Base-by-base conservation (phyloP, 2,113 vertebrate genomes). In the Patagioenas fasciata region DNA sequence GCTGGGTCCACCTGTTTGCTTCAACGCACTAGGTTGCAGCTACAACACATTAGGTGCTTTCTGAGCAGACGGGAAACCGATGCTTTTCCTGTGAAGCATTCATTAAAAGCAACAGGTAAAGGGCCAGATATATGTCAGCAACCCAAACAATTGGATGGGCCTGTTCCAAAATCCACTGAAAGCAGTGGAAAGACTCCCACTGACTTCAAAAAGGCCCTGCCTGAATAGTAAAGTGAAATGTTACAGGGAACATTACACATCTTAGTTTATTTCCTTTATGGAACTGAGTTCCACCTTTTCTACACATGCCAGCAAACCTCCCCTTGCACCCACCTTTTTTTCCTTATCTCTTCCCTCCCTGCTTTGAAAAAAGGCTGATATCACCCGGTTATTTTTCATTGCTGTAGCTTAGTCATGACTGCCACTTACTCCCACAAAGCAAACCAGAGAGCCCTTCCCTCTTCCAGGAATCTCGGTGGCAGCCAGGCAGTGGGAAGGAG, bases 121-220 rank as follows among this genome's bases (percentile, higher is more conserved):
- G 72, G 36, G 48, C 58, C 34, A 58, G 32, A 57, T 58, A 15
- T 11, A 17, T 4, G 16, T 70, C 38, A 80, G 24, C 53, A 89
- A 44, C 24, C 1, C 10, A 80, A 78, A 89, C 50, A 89, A 54
- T 82, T 47, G 64, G 17, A 80, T 66, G 15, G 40, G 32, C 15
- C 58, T 42, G 47, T 72, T 92, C 40, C 71, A 88, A 89, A 85
- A 67, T 31, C 40, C 78, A 36, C 42, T 90, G 71, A 92, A 93
- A 87, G 50, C 38, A 60, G 25, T 56, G 51, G 80, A 88, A 96
- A 85, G 42, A 47, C 54, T 90, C 64, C 58, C 15, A 50, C 28
- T 42, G 80, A 70, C 19, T 93, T 94, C n/a, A 89, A 32, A 90
- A 77, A 80, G 53, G 10, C 8, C n/a, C 29, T 92, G 75, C 34